Evolutionary conservation across 2,888 invertebrate species (phyloP), one percentile per base, ranked within the genome.

Genomic region (Polyploca ridens): DNA sequence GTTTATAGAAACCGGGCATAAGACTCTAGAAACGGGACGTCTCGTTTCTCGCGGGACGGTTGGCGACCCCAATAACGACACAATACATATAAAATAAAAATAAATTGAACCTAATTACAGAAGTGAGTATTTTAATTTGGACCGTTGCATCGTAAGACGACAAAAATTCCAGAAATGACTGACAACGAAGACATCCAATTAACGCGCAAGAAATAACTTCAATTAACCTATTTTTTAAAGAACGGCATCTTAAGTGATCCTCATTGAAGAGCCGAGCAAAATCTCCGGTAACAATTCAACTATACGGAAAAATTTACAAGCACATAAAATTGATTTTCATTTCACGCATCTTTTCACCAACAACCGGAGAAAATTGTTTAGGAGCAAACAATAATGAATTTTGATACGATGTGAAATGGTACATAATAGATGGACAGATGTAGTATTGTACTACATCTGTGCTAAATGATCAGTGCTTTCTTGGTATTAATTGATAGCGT

Each of bases 251-350:
- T 14, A 41, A 13, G 27, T 27, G 38, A 38, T 19, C 16, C 16
- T 16, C 38, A 60, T 1, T 11, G 14, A 27, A 44, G 61, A 41
- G 41, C 13, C 44, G 5, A 61, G 27, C 27, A 61, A 61, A 41
- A 61, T 44, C 19, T 10, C 7, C 54, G 7, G 19, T 54, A 19
- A 41, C 61, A 41, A 41, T 13, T 61, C 19, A 27, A 41, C 13
- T 13, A 2, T 41, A 11, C 41, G 19, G 41, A 41, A 61, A 16
- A n/a, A 59, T 59, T 5, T 16, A 41, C 61, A 61, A 61, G 61
- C 61, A 41, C 19, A 54, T 54, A 54, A 54, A 61, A 61, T 61
- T 61, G 61, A 61, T 61, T 61, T 61, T n/a, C 61, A 27, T 41
- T 41, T 41, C 61, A 61, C 61, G 61, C 41, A 41, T 54, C 54